A percentile compares a stretch with the other conserved stretches of the same genome.
phyloP scores from a whole-genome alignment of 2,888 invertebrate species.

The Belgica antarctica region DNA sequence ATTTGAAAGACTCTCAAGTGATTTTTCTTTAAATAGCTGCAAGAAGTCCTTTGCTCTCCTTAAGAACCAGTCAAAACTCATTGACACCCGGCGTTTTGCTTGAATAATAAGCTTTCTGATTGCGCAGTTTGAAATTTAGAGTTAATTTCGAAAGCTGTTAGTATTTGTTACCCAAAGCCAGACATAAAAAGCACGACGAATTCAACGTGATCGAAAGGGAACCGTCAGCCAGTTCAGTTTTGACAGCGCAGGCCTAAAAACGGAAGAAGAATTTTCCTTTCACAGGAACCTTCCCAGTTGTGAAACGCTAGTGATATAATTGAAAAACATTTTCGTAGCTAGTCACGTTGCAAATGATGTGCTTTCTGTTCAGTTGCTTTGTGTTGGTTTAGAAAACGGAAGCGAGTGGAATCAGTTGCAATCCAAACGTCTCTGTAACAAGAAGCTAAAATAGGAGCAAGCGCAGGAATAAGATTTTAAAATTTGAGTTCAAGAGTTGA shows the following conservation, averaged over 20 bases:
- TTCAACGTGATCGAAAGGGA: slow-evolving; percentile 41
- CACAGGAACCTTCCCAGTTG: neutral
- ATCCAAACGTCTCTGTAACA: neutral
- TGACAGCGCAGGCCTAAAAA: neutral
- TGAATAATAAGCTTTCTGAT: no score
- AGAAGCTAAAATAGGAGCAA: no score
- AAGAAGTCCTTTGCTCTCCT: no score
- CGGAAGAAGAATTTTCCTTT: neutral
- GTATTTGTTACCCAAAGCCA: no score
- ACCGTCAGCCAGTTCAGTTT: neutral
- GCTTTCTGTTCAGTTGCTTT: slow-evolving; percentile 7
- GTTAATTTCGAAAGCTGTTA: no score
- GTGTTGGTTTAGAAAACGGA: neutral
- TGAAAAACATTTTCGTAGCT: neutral
- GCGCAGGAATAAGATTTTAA: no score
- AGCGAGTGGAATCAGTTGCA: neutral
- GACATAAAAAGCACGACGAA: slow-evolving; percentile 37
- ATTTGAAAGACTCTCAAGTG: no score
- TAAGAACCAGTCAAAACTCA: no score
- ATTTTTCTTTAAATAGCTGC: no score
- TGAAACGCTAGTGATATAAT: slow-evolving; percentile 18
- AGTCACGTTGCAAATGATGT: slow-evolving; percentile 40
- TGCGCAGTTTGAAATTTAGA: no score
- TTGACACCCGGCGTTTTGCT: no score
- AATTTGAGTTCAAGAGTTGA: no score